These are phyloP conservation scores for Atherix ibis DNA, from an alignment of 2,888 invertebrate genomes.

Conservation along the genomic window DNA sequence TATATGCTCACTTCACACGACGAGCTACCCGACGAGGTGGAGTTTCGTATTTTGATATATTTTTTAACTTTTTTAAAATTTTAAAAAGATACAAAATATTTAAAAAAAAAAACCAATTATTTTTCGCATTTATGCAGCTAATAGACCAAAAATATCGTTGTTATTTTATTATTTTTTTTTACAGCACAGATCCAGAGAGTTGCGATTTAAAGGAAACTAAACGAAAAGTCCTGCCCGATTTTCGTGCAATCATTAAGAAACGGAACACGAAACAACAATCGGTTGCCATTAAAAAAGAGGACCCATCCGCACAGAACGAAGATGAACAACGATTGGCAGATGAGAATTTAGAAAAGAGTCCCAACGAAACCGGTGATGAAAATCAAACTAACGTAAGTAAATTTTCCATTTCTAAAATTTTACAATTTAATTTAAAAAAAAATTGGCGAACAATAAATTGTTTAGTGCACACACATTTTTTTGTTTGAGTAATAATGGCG, in stretches of 20 bases:
- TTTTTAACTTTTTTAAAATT: neutral
- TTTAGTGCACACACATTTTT: no score
- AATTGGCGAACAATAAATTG: no score
- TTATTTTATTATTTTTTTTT: no score
- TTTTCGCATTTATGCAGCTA: constrained; percentile 10
- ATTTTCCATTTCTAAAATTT: constrained; percentile 1
- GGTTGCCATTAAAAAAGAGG: constrained; percentile 8
- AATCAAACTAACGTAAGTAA: constrained; percentile 11
- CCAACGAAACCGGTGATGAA: constrained; percentile 21
- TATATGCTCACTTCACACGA: no score
- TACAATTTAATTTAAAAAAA: no score
- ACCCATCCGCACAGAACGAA: constrained; percentile 16
- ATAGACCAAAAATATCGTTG: no score
- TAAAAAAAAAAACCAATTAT: no score
- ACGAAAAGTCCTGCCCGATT: constrained; percentile 19
- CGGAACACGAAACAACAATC: constrained; percentile 7
- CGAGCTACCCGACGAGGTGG: no score
- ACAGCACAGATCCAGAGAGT: constrained; percentile 56
- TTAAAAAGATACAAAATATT: no score
- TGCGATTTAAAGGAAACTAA: constrained; percentile 34
- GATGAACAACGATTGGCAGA: constrained; percentile 14
- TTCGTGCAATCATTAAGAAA: constrained; percentile 27
- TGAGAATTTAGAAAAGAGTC: no score
- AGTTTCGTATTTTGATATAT: neutral
- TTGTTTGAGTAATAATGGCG: no score